Conservation (phyloP, 2,113 vertebrate species). For the Speoplatyrhinus poulsoni region DNA sequence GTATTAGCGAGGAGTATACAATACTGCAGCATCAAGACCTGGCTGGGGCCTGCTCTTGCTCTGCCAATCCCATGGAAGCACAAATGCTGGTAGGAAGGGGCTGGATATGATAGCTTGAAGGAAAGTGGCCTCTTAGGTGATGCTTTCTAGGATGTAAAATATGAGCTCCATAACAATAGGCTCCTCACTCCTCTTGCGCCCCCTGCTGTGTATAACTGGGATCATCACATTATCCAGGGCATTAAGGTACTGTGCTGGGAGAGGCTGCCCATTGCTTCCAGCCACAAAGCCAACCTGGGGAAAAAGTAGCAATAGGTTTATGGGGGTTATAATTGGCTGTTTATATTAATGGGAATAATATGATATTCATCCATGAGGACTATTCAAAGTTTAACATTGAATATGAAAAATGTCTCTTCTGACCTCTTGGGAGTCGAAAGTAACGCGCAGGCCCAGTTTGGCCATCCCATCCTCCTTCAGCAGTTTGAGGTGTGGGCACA, state of each 20-base stretch:
- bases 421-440: slow-evolving; percentile 92
- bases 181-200: slow-evolving; percentile 86
- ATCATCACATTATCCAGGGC: slow-evolving; percentile 92
- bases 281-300: slow-evolving; percentile 91
- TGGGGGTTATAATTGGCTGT: neutral
- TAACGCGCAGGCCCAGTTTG: slow-evolving; percentile 92
- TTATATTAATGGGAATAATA: too few relatives aligned
- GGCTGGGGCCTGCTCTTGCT: slow-evolving; percentile 39
- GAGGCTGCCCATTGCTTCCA: slow-evolving; percentile 91
- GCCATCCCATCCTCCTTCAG: slow-evolving; percentile 98
- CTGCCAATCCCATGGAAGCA: neutral
- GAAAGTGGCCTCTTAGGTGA: slow-evolving; percentile 75
- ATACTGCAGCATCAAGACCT: neutral
- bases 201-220: slow-evolving; percentile 92
- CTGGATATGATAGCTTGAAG: slow-evolving; percentile 41
- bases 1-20: slow-evolving; percentile 30
- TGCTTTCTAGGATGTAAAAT: slow-evolving; percentile 97
- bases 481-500: slow-evolving; percentile 93
- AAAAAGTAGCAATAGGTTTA: slow-evolving; percentile 15
- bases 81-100: neutral
- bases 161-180: slow-evolving; percentile 93
- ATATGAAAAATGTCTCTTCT: slow-evolving; percentile 24
- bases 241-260: slow-evolving; percentile 91
- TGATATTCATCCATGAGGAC: too few relatives aligned
- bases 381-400: too few relatives aligned